Percentiles rank a stretch among this genome's conserved stretches.
Conservation (phyloP, 2,888 invertebrate genomes). For the Eupithecia vulgata region DNA sequence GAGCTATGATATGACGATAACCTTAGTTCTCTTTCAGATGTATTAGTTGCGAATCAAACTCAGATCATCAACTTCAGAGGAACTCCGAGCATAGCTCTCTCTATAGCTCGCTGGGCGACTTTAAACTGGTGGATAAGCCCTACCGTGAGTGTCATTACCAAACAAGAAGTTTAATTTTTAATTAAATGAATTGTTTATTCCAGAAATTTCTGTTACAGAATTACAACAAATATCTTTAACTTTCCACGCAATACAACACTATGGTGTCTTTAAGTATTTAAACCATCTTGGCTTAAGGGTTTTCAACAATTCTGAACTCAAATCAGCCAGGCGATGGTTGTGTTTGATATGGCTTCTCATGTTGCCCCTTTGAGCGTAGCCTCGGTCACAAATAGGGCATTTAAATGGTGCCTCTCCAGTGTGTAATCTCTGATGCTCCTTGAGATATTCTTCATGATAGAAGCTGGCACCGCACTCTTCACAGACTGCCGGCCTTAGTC, state of each 20-base stretch:
- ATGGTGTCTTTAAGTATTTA: slow-evolving; percentile 62
- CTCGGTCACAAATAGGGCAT: slow-evolving; percentile 76
- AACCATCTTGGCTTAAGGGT: slow-evolving; percentile 74
- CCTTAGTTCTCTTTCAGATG: too few species aligned
- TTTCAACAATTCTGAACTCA: slow-evolving; percentile 64
- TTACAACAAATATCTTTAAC: neutral
- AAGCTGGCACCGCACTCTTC: slow-evolving; percentile 70
- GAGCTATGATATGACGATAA: too few species aligned
- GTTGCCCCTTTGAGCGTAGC: slow-evolving; percentile 77
- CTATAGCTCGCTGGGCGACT: too few species aligned
- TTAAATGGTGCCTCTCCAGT: slow-evolving; percentile 80
- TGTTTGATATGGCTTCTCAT: slow-evolving; percentile 75
- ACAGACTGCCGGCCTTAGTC: slow-evolving; percentile 75
- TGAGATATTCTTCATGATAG: slow-evolving; percentile 74
- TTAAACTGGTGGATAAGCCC: too few species aligned
- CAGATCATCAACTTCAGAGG: too few species aligned
- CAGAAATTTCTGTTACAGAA: neutral
- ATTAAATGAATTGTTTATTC: neutral
- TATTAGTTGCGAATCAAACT: too few species aligned
- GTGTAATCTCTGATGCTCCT: slow-evolving; percentile 77
- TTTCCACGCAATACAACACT: slow-evolving; percentile 2
- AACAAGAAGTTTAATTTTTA: too few species aligned
- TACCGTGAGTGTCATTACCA: too few species aligned
- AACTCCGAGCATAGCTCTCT: too few species aligned
- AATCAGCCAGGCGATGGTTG: slow-evolving; percentile 73